phyloP scores from a whole-genome alignment of 2,888 invertebrate species.

The Loripinus fragilis region DNA sequence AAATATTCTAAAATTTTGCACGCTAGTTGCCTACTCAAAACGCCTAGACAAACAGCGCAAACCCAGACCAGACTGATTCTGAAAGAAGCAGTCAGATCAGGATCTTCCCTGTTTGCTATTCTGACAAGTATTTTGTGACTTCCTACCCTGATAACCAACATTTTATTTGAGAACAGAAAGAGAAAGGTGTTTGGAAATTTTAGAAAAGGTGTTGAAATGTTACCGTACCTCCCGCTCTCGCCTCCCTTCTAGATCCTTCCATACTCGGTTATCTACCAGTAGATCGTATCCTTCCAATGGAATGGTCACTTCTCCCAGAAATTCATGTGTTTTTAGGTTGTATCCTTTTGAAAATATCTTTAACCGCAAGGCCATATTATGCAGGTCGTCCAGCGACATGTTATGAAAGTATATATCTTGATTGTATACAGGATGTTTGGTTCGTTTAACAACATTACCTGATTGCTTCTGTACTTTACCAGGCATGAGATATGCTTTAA shows the following conservation, averaged over 20 bases:
- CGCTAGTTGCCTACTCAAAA: no score
- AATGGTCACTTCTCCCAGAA: slow-evolving; percentile 83
- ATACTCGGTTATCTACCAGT: slow-evolving; percentile 83
- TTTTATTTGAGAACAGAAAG: no score
- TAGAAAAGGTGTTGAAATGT: no score
- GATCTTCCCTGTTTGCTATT: no score
- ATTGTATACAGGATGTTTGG: slow-evolving; percentile 82
- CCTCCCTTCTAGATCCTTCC: slow-evolving; percentile 82
- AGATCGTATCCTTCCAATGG: slow-evolving; percentile 81
- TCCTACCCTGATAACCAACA: no score
- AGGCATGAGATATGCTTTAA: slow-evolving; percentile 83
- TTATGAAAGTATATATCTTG: slow-evolving; percentile 84
- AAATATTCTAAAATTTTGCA: no score
- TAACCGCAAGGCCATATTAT: slow-evolving; percentile 79
- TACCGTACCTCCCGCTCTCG: slow-evolving; percentile 68
- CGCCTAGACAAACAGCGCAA: no score
- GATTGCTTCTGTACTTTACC: slow-evolving; percentile 83
- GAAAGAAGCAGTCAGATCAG: no score
- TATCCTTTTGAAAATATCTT: slow-evolving; percentile 82
- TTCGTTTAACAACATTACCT: slow-evolving; percentile 80
- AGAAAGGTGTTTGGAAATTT: no score
- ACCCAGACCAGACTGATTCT: no score
- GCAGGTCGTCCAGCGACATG: slow-evolving; percentile 81
- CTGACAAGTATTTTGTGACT: no score
- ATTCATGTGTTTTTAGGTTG: slow-evolving; percentile 80